Conservation (phyloP, 2,113 vertebrate species). For the Camelus bactrianus region DNA sequence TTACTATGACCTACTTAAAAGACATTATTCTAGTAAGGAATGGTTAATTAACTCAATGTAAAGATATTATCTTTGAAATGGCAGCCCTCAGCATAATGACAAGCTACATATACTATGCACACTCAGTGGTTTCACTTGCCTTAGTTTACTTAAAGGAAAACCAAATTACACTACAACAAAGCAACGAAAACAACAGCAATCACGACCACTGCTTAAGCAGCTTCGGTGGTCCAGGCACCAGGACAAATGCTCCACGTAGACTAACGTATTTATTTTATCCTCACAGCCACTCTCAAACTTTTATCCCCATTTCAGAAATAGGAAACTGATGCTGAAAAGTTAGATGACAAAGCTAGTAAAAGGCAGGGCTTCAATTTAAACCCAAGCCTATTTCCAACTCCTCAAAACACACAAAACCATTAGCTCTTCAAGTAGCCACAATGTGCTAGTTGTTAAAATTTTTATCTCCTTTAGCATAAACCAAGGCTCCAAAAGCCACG, state of each 20-base stretch:
- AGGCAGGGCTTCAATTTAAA: neutral
- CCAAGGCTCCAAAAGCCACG: neutral
- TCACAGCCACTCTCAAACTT: constrained; percentile 16
- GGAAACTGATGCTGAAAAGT: neutral
- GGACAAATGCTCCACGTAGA: neutral
- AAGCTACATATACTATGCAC: neutral
- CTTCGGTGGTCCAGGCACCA: neutral
- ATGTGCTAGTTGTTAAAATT: neutral
- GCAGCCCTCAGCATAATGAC: neutral
- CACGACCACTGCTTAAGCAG: neutral
- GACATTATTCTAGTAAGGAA: constrained; percentile 21
- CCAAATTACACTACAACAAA: neutral
- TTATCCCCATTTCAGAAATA: neutral
- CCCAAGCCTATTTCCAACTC: neutral
- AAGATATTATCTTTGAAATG: constrained; percentile 49
- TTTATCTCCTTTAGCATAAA: neutral
- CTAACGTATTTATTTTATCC: neutral
- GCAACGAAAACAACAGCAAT: neutral
- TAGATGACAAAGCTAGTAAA: constrained; percentile 27
- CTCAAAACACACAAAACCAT: neutral
- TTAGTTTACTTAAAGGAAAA: constrained; percentile 52
- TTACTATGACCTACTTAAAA: constrained; percentile 53
- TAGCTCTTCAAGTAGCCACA: neutral
- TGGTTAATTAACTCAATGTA: constrained; percentile 46
- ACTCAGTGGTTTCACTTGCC: neutral